Evolutionary conservation across 2,888 invertebrate genomes (phyloP).

Genomic region (Troilus luridus): DNA sequence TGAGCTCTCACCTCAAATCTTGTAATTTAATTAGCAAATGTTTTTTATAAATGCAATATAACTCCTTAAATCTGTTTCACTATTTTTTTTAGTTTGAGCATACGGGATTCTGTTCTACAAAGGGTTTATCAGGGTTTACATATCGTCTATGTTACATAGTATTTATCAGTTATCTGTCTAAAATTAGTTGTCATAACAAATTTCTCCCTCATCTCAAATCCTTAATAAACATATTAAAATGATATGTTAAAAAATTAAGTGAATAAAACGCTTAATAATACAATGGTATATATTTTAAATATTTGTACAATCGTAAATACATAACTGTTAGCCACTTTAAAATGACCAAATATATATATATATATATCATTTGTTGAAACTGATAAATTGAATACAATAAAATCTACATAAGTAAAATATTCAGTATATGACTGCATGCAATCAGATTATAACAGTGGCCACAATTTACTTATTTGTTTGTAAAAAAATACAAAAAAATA

Average conservation of each 20-base stretch:
- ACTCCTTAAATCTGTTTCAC: too few relatives aligned
- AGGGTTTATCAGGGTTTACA: too few relatives aligned
- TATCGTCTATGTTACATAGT: too few relatives aligned
- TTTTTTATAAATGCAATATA: too few relatives aligned
- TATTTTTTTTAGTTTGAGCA: too few relatives aligned
- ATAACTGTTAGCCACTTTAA: conserved; percentile 59
- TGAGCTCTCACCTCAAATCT: too few relatives aligned
- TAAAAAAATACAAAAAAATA: conserved; percentile 54
- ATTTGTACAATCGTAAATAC: conserved; percentile 63
- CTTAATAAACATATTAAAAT: neutral
- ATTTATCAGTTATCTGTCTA: too few relatives aligned
- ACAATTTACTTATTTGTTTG: conserved; percentile 44
- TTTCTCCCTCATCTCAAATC: neutral
- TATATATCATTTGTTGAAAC: conserved; percentile 52
- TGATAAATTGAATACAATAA: conserved; percentile 57
- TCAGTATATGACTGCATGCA: conserved; percentile 54
- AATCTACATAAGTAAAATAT: conserved; percentile 55
- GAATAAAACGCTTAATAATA: conserved; percentile 15
- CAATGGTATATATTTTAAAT: conserved; percentile 63
- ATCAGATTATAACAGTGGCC: conserved; percentile 54
- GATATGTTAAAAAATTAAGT: neutral
- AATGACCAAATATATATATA: conserved; percentile 40
- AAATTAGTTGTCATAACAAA: too few relatives aligned
- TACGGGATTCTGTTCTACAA: too few relatives aligned
- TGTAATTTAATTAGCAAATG: too few relatives aligned